phyloP scores from a whole-genome alignment of 2,888 invertebrate genomes.

The Oxystoma pomonae region DNA sequence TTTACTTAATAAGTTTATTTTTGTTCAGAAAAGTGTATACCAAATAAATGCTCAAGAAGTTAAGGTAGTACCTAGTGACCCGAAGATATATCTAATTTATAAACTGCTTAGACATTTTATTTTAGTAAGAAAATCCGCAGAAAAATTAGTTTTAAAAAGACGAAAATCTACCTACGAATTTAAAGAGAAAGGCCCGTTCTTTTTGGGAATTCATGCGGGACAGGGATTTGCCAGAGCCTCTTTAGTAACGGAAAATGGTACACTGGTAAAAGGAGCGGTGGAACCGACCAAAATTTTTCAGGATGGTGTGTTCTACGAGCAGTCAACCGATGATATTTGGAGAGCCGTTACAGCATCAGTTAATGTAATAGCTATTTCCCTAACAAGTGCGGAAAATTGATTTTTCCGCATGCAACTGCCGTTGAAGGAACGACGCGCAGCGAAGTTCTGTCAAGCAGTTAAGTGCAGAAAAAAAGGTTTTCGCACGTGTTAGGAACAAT shows the following conservation, averaged over 20 bases:
- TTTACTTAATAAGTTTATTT: too few species aligned
- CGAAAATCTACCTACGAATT: background rate
- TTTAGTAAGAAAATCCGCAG: background rate
- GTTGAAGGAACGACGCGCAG: too few species aligned
- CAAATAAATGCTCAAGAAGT: too few species aligned
- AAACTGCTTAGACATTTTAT: constrained; percentile 6
- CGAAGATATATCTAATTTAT: background rate
- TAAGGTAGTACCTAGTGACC: background rate
- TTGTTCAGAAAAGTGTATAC: too few species aligned
- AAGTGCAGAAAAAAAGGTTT: too few species aligned
- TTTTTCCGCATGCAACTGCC: too few species aligned
- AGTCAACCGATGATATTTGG: constrained; percentile 89
- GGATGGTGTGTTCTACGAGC: constrained; percentile 69
- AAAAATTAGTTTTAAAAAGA: background rate
- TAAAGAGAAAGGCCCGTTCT: constrained; percentile 47
- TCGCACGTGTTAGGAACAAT: too few species aligned
- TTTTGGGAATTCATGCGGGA: constrained; percentile 88
- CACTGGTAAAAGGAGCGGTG: constrained; percentile 59
- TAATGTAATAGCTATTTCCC: constrained; percentile 65
- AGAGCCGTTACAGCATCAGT: constrained; percentile 64
- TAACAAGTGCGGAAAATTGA: too few species aligned
- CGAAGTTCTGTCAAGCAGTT: too few species aligned
- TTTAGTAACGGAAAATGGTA: constrained; percentile 64
- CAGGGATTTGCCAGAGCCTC: constrained; percentile 85
- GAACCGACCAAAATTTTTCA: constrained; percentile 71